These are phyloP conservation scores for Pimephales promelas DNA, from an alignment of 2,113 vertebrate species.

Conservation along the genomic window DNA sequence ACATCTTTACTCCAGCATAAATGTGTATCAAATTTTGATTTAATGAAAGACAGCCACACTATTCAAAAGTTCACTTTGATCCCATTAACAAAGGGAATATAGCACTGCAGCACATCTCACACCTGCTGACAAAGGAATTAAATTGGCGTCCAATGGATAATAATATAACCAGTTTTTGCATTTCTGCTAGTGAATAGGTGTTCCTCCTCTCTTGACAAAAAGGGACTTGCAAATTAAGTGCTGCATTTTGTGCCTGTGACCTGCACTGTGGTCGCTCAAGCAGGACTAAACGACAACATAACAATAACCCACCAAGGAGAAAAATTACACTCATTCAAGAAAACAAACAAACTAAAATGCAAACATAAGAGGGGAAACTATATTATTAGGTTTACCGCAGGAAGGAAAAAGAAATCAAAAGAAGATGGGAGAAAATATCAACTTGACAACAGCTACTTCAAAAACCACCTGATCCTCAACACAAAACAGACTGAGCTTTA, in stretches of 20 bases:
- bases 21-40: neutral
- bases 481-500: conserved; percentile 14
- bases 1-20: neutral
- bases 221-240: neutral
- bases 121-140: neutral
- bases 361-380: neutral
- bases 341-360: neutral
- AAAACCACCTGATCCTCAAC: conserved; percentile 8
- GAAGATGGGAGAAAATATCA: neutral
- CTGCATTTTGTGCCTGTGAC: neutral
- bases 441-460: neutral
- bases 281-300: conserved; percentile 1
- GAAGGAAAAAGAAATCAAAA: conserved; percentile 13
- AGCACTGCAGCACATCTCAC: neutral
- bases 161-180: neutral
- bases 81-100: conserved; percentile 9
- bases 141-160: neutral
- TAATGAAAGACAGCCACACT: conserved; percentile 4
- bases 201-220: conserved; percentile 5
- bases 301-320: neutral
- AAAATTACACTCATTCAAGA: neutral
- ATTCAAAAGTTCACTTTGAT: conserved; percentile 18
- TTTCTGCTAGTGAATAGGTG: neutral
- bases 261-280: neutral
- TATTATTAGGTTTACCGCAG: neutral